phyloP scores from a whole-genome alignment of 2,888 invertebrate genomes.

The Poecilobothrus nobilitatus region DNA sequence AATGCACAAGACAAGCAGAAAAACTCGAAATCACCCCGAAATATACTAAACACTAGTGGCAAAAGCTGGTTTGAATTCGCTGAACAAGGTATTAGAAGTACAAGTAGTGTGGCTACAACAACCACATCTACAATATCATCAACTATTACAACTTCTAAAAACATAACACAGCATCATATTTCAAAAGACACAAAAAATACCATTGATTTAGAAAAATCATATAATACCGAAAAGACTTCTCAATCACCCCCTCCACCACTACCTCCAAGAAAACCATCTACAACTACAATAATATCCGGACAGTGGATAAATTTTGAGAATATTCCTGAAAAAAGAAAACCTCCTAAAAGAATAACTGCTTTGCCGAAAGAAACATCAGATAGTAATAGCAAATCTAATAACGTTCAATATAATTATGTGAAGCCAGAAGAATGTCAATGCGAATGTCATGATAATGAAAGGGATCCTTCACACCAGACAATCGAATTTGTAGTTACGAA shows the following conservation, averaged over 20 bases:
- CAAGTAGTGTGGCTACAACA: conserved; percentile 38
- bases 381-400: conserved; percentile 24
- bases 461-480: conserved; percentile 30
- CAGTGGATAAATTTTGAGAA: conserved; percentile 85
- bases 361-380: conserved; percentile 50
- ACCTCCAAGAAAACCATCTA: conserved; percentile 34
- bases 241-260: conserved; percentile 46
- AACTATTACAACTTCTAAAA: conserved; percentile 8
- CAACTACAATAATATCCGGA: conserved; percentile 29
- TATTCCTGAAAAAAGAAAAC: conserved; percentile 71
- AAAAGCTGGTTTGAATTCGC: conserved; percentile 56
- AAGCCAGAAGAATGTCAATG: conserved; percentile 82
- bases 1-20: conserved; percentile 31
- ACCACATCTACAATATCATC: conserved; percentile 30
- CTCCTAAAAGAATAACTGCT: conserved; percentile 74
- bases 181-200: neutral
- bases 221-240: conserved; percentile 35
- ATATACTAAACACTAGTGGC: conserved; percentile 44
- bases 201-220: neutral
- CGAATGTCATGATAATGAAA: conserved; percentile 65
- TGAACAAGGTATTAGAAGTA: conserved; percentile 49
- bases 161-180: neutral
- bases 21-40: conserved; percentile 48
- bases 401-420: conserved; percentile 64
- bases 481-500: conserved; percentile 26